These are phyloP conservation scores for Pyrrhosoma nymphula DNA, from an alignment of 2,888 invertebrate species.

Conservation along the genomic window DNA sequence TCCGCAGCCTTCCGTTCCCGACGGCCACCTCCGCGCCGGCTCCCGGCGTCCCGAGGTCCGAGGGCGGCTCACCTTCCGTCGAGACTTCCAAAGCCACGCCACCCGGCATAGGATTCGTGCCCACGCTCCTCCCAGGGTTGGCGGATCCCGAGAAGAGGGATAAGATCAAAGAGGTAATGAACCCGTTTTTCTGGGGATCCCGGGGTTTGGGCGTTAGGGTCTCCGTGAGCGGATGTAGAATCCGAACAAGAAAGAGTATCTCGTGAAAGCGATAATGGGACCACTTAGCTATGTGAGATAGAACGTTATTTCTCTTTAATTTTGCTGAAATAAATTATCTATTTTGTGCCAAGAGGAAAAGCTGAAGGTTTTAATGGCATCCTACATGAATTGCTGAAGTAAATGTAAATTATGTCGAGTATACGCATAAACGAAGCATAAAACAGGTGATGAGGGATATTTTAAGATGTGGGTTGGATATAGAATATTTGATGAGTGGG, in stretches of 20 bases:
- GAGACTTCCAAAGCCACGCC: conserved; percentile 51
- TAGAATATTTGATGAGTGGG: no score
- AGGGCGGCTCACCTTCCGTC: conserved; percentile 28
- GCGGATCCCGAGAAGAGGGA: conserved; percentile 59
- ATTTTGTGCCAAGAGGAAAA: no score
- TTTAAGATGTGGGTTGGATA: no score
- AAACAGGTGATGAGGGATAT: no score
- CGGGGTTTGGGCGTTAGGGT: no score
- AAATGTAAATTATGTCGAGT: no score
- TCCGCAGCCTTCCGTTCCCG: conserved; percentile 24
- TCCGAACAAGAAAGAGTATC: neutral
- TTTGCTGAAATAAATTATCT: no score
- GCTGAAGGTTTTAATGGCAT: no score
- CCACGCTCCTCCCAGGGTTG: conserved; percentile 47
- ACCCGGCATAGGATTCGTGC: conserved; percentile 44
- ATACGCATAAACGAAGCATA: no score
- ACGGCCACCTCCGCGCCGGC: neutral
- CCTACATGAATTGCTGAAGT: no score
- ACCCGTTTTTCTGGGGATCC: neutral
- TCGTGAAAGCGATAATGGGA: neutral
- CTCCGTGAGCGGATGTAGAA: neutral
- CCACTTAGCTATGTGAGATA: neutral
- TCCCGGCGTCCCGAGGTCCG: neutral
- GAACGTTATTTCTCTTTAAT: no score
- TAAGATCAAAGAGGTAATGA: conserved; percentile 59